These are phyloP conservation scores for Chrysodeixis includens DNA, from an alignment of 2,888 invertebrate species.

Conservation along the genomic window DNA sequence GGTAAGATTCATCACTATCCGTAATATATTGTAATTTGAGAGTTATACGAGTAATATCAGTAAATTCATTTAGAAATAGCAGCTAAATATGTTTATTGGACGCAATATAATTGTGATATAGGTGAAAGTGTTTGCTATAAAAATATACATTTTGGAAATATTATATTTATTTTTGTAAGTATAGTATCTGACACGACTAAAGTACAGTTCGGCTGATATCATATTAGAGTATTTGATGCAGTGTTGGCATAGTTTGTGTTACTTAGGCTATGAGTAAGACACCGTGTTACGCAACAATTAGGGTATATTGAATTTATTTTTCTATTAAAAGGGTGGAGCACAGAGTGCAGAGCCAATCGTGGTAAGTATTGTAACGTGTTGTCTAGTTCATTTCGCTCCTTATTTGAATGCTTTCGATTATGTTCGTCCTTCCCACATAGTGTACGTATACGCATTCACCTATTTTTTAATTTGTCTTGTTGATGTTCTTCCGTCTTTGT, in stretches of 20 bases:
- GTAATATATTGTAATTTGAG: constrained; percentile 4
- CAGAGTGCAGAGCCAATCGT: constrained; percentile 98
- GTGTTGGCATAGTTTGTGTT: background rate
- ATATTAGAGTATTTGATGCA: background rate
- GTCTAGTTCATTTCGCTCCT: constrained; percentile 61
- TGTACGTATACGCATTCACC: constrained; percentile 59
- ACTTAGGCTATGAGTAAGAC: constrained; percentile 13
- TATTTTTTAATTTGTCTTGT: constrained; percentile 60
- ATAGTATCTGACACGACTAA: background rate
- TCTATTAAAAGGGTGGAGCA: constrained; percentile 92
- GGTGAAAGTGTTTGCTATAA: constrained; percentile 60
- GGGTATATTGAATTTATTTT: constrained; percentile 62
- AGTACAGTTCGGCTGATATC: constrained; percentile 12
- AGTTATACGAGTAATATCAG: constrained; percentile 23
- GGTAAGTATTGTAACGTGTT: constrained; percentile 92
- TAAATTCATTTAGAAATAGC: constrained; percentile 71
- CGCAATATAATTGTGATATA: constrained; percentile 36
- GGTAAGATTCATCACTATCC: constrained; percentile 90
- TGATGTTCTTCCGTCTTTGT: constrained; percentile 57
- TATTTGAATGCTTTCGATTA: constrained; percentile 65
- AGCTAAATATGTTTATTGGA: constrained; percentile 56
- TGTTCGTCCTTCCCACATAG: constrained; percentile 57
- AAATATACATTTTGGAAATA: constrained; percentile 9
- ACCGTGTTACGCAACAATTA: constrained; percentile 30
- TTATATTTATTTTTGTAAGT: constrained; percentile 19